Conservation (phyloP, 2,888 invertebrate genomes). For the Steinernema hermaphroditum region DNA sequence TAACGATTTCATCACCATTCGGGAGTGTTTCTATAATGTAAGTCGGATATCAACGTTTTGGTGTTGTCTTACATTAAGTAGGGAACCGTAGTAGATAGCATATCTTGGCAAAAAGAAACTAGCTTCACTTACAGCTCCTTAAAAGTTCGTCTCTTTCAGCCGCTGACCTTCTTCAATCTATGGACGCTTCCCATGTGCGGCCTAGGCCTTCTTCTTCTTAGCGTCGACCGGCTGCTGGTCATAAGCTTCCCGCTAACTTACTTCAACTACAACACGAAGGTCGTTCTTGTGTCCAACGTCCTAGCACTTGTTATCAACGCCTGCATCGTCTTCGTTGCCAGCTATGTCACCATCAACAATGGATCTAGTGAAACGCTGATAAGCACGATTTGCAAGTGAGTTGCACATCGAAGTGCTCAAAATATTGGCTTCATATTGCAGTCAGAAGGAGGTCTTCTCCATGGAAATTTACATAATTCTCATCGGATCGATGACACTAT, state of each 20-base stretch:
- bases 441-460: neutral
- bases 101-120: no score
- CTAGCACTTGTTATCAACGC: neutral
- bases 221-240: slow-evolving; percentile 10
- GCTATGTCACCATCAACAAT: no score
- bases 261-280: slow-evolving; percentile 1
- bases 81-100: no score
- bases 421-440: neutral
- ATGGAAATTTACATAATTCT: neutral
- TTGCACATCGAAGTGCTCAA: no score
- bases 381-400: no score
- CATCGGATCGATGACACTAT: neutral
- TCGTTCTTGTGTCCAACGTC: neutral
- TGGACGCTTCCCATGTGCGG: slow-evolving; percentile 11
- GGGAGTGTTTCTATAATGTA: no score
- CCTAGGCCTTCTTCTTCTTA: neutral
- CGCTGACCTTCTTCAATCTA: neutral
- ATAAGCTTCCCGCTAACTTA: slow-evolving; percentile 9
- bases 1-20: no score
- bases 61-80: no score
- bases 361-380: no score
- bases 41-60: no score
- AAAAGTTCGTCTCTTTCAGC: neutral
- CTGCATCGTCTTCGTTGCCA: neutral
- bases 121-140: no score